Evolutionary conservation across 2,888 invertebrate species (phyloP).

Genomic region (Yponomeuta cagnagella): DNA sequence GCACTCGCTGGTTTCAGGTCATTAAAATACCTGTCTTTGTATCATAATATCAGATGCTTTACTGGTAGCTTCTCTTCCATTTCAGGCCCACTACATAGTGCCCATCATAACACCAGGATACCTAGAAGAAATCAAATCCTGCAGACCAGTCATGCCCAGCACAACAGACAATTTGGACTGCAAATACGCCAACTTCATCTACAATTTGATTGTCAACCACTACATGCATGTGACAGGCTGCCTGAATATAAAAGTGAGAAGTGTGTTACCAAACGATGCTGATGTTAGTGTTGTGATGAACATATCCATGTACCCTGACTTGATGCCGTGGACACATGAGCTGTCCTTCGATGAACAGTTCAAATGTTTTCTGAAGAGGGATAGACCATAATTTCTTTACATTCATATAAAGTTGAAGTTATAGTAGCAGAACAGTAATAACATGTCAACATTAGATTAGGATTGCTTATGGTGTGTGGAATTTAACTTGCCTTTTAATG

Average conservation of each 20-base stretch:
- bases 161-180: conserved; percentile 63
- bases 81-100: conserved; percentile 72
- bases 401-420: background rate
- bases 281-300: conserved; percentile 45
- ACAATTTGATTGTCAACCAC: conserved; percentile 61
- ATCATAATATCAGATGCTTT: background rate
- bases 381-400: conserved; percentile 6
- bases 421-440: background rate
- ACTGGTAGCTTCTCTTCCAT: background rate
- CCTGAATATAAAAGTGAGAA: conserved; percentile 64
- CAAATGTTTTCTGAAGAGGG: conserved; percentile 50
- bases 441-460: too few relatives aligned
- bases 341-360: conserved; percentile 62
- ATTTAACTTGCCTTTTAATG: too few relatives aligned
- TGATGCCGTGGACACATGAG: conserved; percentile 67
- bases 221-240: conserved; percentile 67
- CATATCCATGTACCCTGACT: conserved; percentile 61
- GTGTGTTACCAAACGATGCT: conserved; percentile 57
- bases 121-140: conserved; percentile 58
- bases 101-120: conserved; percentile 74
- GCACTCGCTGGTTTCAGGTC: too few relatives aligned
- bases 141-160: conserved; percentile 43
- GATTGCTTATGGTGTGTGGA: too few relatives aligned
- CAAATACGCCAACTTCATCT: conserved; percentile 67
- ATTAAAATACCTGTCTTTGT: too few relatives aligned